Evolutionary conservation across 2,113 vertebrate genomes (phyloP), one percentile per base, ranked within the genome.

Genomic region (Siniperca knerii): DNA sequence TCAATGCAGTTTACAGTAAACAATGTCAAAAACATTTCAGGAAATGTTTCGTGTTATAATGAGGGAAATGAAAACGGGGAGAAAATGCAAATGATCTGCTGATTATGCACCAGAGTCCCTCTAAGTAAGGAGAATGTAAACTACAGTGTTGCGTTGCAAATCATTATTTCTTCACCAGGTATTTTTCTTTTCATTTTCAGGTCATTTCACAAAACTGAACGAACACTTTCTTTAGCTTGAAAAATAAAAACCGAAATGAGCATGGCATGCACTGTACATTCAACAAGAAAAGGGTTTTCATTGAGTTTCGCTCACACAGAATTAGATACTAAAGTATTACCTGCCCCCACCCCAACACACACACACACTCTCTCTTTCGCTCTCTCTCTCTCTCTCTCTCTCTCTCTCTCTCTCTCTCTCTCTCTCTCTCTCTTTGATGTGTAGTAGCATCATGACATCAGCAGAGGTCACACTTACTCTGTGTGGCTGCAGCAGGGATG

Each of bases 381-480:
- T 29, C 29, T 29, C 29, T 29, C 29, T 29, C 29, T 29, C 29
- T 29, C 29, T 29, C 29, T 33, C 42, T n/a, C 64, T 84, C n/a
- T n/a, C n/a, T n/a, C n/a, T n/a, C n/a, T 29, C 29, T 29, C 29
- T 29, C 29, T 29, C 29, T 29, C 29, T 29, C 29, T 29, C 29
- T 29, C 29, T 29, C 29, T 29, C 29, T 29, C 29, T 33, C 42
- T n/a, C 64, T 84, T 87, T 87, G 76, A 85, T 75, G 21, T 92
- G 94, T 46, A 94, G 87, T 95, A 83, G 80, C 88, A 67, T 35
- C 0, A 1, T 82, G 77, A 81, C 52, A 20, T 91, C 93, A 92
- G 91, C 66, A 94, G 94, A 92, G 91, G 93, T 92, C 92, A 89
- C 44, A 92, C 95, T 96, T 93, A 96, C 96, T 79, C 93, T 96